Conservation (phyloP, 2,888 invertebrate genomes). For the Thecocarcelia acutangulata region DNA sequence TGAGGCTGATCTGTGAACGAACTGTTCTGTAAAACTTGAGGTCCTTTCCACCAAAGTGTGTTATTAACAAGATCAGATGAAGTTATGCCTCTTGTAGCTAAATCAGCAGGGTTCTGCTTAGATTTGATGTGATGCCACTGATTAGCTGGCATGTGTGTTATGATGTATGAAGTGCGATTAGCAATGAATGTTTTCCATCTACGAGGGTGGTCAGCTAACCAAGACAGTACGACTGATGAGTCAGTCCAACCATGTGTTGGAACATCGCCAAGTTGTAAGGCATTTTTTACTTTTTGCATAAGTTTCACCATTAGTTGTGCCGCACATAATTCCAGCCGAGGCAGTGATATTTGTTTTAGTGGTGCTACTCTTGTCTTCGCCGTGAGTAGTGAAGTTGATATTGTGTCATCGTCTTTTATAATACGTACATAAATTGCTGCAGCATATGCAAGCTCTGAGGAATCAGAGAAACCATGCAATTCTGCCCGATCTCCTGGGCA, state of each 20-base stretch:
- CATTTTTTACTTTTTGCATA: conserved; percentile 28
- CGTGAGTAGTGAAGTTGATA: conserved; percentile 33
- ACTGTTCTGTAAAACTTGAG: conserved; percentile 35
- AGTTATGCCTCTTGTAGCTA: conserved; percentile 59
- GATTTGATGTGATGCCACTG: conserved; percentile 53
- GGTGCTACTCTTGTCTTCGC: conserved; percentile 46
- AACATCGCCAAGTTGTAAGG: conserved; percentile 10
- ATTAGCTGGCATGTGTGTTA: conserved; percentile 24
- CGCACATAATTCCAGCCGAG: conserved; percentile 50
- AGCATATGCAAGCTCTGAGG: conserved; percentile 50
- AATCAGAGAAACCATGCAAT: conserved; percentile 57
- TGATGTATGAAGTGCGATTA: conserved; percentile 51
- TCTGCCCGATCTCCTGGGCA: conserved; percentile 19
- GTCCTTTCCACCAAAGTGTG: conserved; percentile 59
- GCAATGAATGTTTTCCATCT: conserved; percentile 62
- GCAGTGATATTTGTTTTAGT: conserved; percentile 47
- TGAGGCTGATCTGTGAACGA: neutral
- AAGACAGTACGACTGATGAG: conserved; percentile 50
- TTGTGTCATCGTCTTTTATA: conserved; percentile 13
- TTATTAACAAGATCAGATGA: conserved; percentile 36
- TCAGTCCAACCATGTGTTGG: conserved; percentile 48
- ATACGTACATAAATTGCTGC: conserved; percentile 48
- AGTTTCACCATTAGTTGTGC: conserved; percentile 53
- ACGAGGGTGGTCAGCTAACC: conserved; percentile 54
- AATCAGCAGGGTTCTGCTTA: conserved; percentile 55